Percentiles rank a stretch among this genome's conserved stretches.
Conservation (phyloP, 2,888 invertebrate genomes). For the Cosmopolites sordidus region DNA sequence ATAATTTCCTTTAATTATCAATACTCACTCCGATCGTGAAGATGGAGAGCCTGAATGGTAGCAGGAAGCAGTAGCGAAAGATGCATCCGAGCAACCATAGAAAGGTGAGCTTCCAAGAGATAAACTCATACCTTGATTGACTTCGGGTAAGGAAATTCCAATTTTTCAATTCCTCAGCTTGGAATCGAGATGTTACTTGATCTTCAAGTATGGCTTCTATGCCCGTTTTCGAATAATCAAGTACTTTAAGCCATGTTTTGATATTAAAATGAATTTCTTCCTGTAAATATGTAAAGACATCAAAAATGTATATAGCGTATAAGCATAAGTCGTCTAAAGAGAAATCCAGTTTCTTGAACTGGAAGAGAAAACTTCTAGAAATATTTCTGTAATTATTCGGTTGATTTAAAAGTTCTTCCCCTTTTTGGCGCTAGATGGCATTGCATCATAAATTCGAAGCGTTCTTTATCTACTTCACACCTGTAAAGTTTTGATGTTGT, state of each 20-base stretch:
- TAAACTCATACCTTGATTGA: conserved; percentile 87
- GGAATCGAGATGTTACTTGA: conserved; percentile 92
- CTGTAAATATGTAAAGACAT: conserved; percentile 35
- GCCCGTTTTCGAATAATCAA: conserved; percentile 89
- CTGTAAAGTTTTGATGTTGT: no score
- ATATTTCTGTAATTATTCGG: no score
- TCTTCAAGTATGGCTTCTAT: conserved; percentile 98
- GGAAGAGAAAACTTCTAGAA: no score
- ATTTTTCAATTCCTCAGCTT: conserved; percentile 91
- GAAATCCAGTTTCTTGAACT: no score
- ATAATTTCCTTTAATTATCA: not conserved
- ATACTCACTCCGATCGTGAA: conserved; percentile 81
- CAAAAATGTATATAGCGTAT: no score
- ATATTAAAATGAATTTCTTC: conserved; percentile 70
- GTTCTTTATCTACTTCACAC: no score
- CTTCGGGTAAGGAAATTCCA: conserved; percentile 97
- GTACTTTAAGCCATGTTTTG: conserved; percentile 65
- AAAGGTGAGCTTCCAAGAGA: conserved; percentile 86
- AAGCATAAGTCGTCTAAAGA: no score
- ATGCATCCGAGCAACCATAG: conserved; percentile 94
- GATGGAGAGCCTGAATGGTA: conserved; percentile 81
- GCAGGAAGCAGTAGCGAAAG: conserved; percentile 83
- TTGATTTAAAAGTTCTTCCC: no score
- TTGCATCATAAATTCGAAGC: no score
- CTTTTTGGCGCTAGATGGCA: no score